phyloP scores from a whole-genome alignment of 2,113 vertebrate genomes.

The Lutjanus erythropterus region DNA sequence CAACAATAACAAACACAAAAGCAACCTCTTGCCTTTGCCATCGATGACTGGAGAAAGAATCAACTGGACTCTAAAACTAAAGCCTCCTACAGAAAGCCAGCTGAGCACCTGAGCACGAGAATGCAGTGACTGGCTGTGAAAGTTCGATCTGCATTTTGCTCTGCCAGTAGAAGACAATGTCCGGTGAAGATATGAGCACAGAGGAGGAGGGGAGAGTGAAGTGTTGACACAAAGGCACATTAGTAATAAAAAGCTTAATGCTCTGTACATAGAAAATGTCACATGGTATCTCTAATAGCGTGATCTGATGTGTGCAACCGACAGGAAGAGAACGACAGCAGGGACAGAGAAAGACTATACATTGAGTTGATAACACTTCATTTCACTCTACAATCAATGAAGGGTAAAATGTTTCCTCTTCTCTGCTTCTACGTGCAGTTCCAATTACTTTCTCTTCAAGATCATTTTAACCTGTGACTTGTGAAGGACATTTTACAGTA shows the following conservation, averaged over 20 bases:
- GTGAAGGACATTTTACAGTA: neutral
- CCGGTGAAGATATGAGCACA: neutral
- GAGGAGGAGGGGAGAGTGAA: neutral
- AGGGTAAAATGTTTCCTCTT: neutral
- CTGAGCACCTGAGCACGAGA: neutral
- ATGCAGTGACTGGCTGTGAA: slow-evolving; percentile 7
- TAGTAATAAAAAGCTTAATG: slow-evolving; percentile 26
- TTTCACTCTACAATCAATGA: slow-evolving; percentile 18
- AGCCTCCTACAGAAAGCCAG: slow-evolving; percentile 28
- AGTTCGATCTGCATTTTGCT: slow-evolving; percentile 24
- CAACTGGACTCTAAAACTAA: slow-evolving; percentile 9
- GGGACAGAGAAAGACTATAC: neutral
- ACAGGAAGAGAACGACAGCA: neutral
- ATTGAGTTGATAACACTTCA: neutral
- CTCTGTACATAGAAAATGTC: slow-evolving; percentile 3
- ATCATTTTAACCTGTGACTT: neutral
- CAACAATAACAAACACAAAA: slow-evolving; percentile 59
- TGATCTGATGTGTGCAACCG: slow-evolving; percentile 7
- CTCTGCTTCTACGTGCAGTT: slow-evolving; percentile 19
- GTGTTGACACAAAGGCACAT: slow-evolving; percentile 21
- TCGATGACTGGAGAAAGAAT: slow-evolving; percentile 37
- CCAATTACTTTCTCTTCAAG: slow-evolving; percentile 18
- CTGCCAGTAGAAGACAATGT: slow-evolving; percentile 2
- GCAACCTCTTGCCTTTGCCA: slow-evolving; percentile 30
- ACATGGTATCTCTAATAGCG: slow-evolving; percentile 8